Base-by-base conservation (phyloP, 2,888 invertebrate species). In the Dolichopus griseipennis region DNA sequence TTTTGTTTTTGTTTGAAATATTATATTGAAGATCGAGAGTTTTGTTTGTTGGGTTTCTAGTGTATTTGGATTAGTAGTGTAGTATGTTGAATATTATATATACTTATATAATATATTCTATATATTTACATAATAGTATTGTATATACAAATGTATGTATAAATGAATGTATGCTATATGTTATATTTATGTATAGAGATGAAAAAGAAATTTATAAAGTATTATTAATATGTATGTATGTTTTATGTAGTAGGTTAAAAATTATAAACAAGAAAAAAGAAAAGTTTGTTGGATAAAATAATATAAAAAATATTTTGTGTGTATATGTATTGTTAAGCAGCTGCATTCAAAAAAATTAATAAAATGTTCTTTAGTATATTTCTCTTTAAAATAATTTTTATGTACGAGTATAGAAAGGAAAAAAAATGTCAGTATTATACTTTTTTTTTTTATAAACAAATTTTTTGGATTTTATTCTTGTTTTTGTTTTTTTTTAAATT, bases 21-120 rank as follows among this genome's bases (percentile, higher is more conserved):
- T n/a, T n/a, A n/a, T n/a, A 41, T 41, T 41, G 41, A 52, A 52
- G 52, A 52, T 52, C 52, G 52, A 52, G 52, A 52, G 52, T 52
- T 52, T 52, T 37, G 12, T 37, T 52, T 52, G 9, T 9, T 52
- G 9, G 43, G 52, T 52, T 52, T 52, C 52, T 52, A n/a, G 52
- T 52, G 52, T 52, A 52, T 52, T 12, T 52, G 52, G 52, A 52
- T 52, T 52, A 52, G 52, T 52, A 52, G 52, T 52, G 52, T 52
- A 52, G 52, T 52, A 15, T 52, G 52, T 52, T 52, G 52, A 52
- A 52, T 52, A 12, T 52, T 52, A 52, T n/a, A n/a, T n/a, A 43
- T 9, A 43, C 12, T 43, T 12, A 15, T 43, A 15, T 43, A 43
- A 43, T 43, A 43, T 52, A 52, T 9, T 37, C 15, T 52, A 52